Conservation (phyloP, 2,113 vertebrate species). For the Podocnemis expansa region DNA sequence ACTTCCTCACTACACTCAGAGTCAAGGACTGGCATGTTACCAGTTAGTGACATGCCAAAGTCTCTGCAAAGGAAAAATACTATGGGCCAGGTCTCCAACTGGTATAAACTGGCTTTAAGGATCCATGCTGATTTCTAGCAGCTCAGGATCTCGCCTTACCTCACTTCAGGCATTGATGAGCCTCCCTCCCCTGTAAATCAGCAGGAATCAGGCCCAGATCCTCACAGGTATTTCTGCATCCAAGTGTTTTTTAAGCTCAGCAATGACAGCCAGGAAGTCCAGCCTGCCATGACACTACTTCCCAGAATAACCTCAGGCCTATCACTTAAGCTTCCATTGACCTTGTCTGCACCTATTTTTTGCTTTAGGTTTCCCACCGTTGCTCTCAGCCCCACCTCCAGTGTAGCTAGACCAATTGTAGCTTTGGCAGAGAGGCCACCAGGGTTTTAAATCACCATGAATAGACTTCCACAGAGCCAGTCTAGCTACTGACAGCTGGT, state of each 20-base stretch:
- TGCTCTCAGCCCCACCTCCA: background rate
- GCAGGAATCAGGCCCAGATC: too few relatives aligned
- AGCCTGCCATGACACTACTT: background rate
- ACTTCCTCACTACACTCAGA: background rate
- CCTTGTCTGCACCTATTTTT: background rate
- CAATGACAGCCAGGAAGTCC: background rate
- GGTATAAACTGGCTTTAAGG: background rate
- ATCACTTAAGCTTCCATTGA: background rate
- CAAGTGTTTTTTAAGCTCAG: background rate
- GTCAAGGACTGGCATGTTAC: background rate
- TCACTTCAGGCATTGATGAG: background rate
- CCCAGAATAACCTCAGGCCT: background rate
- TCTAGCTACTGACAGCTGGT: background rate
- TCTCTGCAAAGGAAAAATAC: background rate
- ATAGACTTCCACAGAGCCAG: background rate
- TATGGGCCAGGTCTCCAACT: background rate
- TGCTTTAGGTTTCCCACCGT: background rate
- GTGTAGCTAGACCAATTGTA: background rate
- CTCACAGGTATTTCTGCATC: too few relatives aligned
- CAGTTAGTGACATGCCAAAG: background rate
- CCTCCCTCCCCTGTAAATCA: too few relatives aligned
- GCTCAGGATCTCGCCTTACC: background rate
- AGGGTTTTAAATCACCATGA: background rate
- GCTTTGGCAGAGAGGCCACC: rapidly evolving
- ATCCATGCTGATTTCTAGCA: rapidly evolving